These are phyloP conservation scores for Agrilus mali DNA, from an alignment of 2,888 invertebrate species.

Conservation along the genomic window DNA sequence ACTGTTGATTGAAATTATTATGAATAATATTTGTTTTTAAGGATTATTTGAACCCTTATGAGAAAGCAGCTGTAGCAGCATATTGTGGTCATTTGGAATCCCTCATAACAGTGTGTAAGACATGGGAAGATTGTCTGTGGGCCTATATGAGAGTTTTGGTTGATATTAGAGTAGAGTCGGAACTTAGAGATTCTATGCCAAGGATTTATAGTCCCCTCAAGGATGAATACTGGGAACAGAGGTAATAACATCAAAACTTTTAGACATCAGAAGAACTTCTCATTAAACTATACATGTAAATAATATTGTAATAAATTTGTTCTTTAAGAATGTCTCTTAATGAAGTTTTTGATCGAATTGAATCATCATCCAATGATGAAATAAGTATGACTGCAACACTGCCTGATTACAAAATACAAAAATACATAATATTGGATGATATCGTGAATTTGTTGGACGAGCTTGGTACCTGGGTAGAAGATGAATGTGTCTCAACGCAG, in stretches of 20 bases:
- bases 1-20: not conserved
- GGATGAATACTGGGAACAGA: slow-evolving; percentile 54
- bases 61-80: slow-evolving; percentile 61
- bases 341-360: slow-evolving; percentile 54
- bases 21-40: slow-evolving; percentile 14
- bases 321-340: slow-evolving; percentile 48
- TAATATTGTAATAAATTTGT: slow-evolving; percentile 4
- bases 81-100: slow-evolving; percentile 74
- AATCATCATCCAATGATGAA: slow-evolving; percentile 43
- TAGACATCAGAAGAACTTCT: not conserved
- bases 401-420: slow-evolving; percentile 67
- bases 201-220: slow-evolving; percentile 45
- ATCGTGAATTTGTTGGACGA: slow-evolving; percentile 59
- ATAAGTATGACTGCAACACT: slow-evolving; percentile 47
- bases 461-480: slow-evolving; percentile 53
- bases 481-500: slow-evolving; percentile 37
- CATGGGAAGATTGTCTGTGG: slow-evolving; percentile 89
- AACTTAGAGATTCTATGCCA: slow-evolving; percentile 48
- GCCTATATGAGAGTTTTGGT: slow-evolving; percentile 71
- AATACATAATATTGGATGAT: slow-evolving; percentile 73
- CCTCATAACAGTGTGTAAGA: slow-evolving; percentile 61
- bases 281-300: not conserved
- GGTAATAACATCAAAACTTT: slow-evolving; percentile 21
- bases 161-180: slow-evolving; percentile 74
- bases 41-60: slow-evolving; percentile 42